Conservation (phyloP, 2,888 invertebrate species). For the Strigamia transsilvanica region DNA sequence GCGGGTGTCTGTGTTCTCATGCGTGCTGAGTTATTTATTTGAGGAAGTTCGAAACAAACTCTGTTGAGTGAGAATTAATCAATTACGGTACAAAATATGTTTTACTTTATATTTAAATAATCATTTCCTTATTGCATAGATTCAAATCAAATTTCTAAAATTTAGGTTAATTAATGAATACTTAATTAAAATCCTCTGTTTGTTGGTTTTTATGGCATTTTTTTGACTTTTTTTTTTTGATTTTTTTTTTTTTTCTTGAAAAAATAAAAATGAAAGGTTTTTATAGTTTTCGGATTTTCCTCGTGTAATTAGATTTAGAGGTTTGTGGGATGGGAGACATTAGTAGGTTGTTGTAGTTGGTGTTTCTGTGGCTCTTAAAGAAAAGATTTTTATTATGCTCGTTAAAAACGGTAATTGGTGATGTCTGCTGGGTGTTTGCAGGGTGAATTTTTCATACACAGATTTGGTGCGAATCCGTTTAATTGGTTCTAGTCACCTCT, state of each 20-base stretch:
- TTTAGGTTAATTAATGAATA: too few species aligned
- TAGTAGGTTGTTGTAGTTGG: not conserved
- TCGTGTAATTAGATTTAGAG: constrained; percentile 8
- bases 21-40: not conserved
- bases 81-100: not conserved
- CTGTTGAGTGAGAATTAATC: constrained; percentile 2
- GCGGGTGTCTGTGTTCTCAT: too few species aligned
- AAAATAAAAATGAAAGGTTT: not conserved
- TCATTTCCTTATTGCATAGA: not conserved
- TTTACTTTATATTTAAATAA: not conserved
- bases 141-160: not conserved
- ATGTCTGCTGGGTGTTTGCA: not conserved
- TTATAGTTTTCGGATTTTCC: not conserved
- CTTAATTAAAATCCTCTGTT: too few species aligned
- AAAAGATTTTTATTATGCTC: not conserved
- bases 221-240: not conserved
- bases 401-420: not conserved
- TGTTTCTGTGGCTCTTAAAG: not conserved
- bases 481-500: constrained; percentile 8
- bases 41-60: not conserved
- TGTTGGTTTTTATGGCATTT: too few species aligned
- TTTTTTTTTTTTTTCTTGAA: not conserved
- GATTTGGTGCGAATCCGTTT: not conserved
- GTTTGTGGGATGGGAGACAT: not conserved
- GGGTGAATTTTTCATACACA: not conserved